Conservation (phyloP, 2,797 vertebrate genomes). For the Nyctibius grandis region DNA sequence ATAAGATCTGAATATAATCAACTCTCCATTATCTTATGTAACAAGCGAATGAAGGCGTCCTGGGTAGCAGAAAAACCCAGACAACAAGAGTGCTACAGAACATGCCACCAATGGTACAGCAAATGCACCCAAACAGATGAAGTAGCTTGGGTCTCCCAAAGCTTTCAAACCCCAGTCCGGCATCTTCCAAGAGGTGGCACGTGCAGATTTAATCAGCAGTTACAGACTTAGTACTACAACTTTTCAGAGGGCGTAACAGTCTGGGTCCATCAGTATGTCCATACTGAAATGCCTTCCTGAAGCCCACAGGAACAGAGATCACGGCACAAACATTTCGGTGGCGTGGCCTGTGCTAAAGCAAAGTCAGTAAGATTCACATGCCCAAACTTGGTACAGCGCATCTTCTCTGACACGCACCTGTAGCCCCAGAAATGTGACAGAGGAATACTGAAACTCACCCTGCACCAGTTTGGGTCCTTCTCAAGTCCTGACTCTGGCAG, state of each 20-base stretch:
- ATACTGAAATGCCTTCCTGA: neutral
- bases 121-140: rapidly evolving
- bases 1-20: neutral
- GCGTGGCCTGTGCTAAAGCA: neutral
- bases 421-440: neutral
- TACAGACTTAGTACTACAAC: neutral
- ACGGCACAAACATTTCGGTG: neutral
- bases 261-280: rapidly evolving
- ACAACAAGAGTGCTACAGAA: neutral
- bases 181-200: neutral
- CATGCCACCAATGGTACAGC: rapidly evolving
- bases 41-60: neutral
- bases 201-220: neutral
- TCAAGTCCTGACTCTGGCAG: neutral
- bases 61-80: neutral
- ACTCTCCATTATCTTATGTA: neutral
- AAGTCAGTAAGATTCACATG: neutral
- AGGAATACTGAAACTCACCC: neutral
- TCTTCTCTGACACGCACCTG: rapidly evolving
- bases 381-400: rapidly evolving
- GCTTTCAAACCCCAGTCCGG: neutral
- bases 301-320: neutral
- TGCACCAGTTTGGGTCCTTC: neutral
- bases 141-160: neutral
- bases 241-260: neutral